Conservation (phyloP, 1,140 invertebrate species). For the Solen grandis region DNA sequence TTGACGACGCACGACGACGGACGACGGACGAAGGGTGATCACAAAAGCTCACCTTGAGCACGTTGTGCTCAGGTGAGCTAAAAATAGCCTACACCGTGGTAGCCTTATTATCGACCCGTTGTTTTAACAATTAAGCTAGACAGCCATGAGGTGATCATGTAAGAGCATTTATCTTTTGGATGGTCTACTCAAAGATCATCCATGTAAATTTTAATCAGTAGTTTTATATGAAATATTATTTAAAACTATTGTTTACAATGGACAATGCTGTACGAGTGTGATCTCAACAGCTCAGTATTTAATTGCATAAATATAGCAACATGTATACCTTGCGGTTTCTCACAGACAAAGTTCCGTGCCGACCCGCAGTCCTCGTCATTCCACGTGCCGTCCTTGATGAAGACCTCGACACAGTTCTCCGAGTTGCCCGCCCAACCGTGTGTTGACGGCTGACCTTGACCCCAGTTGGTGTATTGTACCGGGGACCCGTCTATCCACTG, state of each 20-base stretch:
- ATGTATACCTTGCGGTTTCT: slow-evolving; percentile 26
- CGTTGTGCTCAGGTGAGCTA: no score
- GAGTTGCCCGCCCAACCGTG: slow-evolving; percentile 42
- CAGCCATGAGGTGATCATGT: not conserved
- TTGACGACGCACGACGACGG: no score
- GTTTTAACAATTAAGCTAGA: no score
- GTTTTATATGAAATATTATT: not conserved
- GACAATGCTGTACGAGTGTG: not conserved
- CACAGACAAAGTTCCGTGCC: slow-evolving; percentile 40
- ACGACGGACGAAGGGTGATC: no score
- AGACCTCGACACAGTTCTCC: slow-evolving; percentile 51
- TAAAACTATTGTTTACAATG: not conserved
- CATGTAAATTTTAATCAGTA: not conserved
- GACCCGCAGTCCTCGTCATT: slow-evolving; percentile 49
- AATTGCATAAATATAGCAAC: not conserved
- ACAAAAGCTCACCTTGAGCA: no score
- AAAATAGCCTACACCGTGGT: no score
- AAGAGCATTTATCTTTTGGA: not conserved
- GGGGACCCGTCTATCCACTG: slow-evolving; percentile 43
- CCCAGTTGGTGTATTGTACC: slow-evolving; percentile 46
- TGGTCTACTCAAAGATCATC: not conserved
- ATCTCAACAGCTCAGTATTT: not conserved
- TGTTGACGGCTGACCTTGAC: slow-evolving; percentile 41
- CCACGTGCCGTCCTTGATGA: slow-evolving; percentile 47
- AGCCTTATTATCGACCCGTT: no score